These are phyloP conservation scores for Drosophila bipectinata DNA, from an alignment of 1,140 invertebrate species.

Conservation along the genomic window DNA sequence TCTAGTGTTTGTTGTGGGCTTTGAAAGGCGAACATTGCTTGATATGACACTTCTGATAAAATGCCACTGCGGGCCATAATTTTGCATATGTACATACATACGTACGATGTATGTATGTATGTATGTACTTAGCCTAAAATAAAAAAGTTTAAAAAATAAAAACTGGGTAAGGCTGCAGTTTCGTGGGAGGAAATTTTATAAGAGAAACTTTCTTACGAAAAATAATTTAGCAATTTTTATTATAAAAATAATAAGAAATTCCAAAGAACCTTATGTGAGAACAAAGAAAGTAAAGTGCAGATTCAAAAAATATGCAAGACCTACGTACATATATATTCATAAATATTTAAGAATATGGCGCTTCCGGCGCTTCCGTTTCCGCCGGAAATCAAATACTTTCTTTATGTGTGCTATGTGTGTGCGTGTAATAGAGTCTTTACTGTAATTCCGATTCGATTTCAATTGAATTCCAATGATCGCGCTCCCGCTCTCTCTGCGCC, in stretches of 20 bases:
- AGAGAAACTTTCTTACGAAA: too few relatives aligned
- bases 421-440: constrained; percentile 10
- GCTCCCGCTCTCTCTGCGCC: not conserved
- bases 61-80: constrained; percentile 33
- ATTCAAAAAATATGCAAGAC: too few relatives aligned
- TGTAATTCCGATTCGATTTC: constrained; percentile 55
- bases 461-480: constrained; percentile 48
- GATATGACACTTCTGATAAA: constrained; percentile 68
- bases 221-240: too few relatives aligned
- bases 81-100: constrained; percentile 38
- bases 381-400: not conserved
- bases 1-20: constrained; percentile 64
- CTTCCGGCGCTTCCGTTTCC: too few relatives aligned
- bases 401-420: too few relatives aligned
- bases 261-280: too few relatives aligned
- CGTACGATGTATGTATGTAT: too few relatives aligned
- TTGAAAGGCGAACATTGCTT: constrained; percentile 28
- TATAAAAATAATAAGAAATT: too few relatives aligned
- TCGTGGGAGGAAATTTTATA: not conserved
- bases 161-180: not conserved
- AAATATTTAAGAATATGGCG: too few relatives aligned
- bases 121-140: too few relatives aligned
- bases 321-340: too few relatives aligned
- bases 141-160: not conserved
- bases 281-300: too few relatives aligned